A percentile compares a stretch with the other conserved stretches of the same genome.
These are phyloP conservation scores for Ormyrus labotus DNA, from an alignment of 2,888 invertebrate genomes.

Conservation along the genomic window DNA sequence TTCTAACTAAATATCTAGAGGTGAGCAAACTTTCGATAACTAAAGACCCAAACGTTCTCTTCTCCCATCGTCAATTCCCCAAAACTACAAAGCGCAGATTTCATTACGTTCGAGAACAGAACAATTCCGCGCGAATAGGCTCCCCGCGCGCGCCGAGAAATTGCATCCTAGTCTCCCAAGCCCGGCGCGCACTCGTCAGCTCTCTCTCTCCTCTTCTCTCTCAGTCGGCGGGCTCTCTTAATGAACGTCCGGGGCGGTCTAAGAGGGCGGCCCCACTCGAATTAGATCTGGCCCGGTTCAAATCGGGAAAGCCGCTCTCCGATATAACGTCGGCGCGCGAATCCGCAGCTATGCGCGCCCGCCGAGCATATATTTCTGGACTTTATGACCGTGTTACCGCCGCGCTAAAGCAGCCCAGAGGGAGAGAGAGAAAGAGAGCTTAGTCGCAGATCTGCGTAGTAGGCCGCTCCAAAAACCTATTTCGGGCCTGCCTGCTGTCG, in stretches of 20 bases:
- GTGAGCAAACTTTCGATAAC: too few species aligned
- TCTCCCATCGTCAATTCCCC: too few species aligned
- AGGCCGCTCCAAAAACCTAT: constrained; percentile 56
- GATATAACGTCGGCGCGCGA: constrained; percentile 1
- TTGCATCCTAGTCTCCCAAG: too few species aligned
- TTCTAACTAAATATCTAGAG: too few species aligned
- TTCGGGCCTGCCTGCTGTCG: constrained; percentile 4
- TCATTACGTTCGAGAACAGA: too few species aligned
- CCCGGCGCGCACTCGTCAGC: background rate
- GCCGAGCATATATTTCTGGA: constrained; percentile 47
- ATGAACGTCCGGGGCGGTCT: constrained; percentile 16
- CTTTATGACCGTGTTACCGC: constrained; percentile 57
- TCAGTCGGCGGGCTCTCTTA: background rate
- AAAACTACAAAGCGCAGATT: too few species aligned
- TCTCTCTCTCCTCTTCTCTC: background rate
- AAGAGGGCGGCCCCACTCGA: constrained; percentile 33
- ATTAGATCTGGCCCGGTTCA: constrained; percentile 56
- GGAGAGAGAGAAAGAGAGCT: too few species aligned
- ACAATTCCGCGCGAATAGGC: too few species aligned
- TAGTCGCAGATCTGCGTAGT: background rate
- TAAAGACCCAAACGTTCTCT: too few species aligned
- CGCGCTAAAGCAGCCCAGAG: background rate
- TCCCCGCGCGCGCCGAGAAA: too few species aligned
- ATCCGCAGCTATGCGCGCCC: background rate
- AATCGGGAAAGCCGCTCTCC: constrained; percentile 25